Evolutionary conservation across 2,113 vertebrate genomes (phyloP).

Genomic region (Sminthopsis crassicaudata): DNA sequence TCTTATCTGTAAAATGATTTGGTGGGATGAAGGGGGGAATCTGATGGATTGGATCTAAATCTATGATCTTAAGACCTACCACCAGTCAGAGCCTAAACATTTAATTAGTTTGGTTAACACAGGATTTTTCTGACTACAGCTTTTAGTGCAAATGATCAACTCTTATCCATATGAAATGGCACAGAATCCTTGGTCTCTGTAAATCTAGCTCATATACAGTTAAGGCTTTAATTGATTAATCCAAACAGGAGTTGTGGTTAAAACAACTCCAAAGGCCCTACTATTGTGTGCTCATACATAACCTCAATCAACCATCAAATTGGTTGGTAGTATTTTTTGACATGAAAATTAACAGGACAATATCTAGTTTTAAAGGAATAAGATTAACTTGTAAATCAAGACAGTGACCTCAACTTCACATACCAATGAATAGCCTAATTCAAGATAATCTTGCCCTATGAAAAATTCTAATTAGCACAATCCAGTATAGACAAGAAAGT

Average conservation of each 20-base stretch:
- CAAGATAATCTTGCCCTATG: conserved; percentile 19
- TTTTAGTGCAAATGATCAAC: neutral
- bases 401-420: neutral
- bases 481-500: neutral
- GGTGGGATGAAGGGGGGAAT: neutral
- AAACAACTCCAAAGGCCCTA: neutral
- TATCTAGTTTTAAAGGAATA: neutral
- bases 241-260: neutral
- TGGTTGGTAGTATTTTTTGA: neutral
- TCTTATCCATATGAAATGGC: neutral
- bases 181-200: neutral
- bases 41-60: neutral
- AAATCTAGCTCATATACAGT: neutral
- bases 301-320: neutral
- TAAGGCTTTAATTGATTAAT: neutral
- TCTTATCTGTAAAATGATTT: neutral
- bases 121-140: neutral
- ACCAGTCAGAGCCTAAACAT: neutral
- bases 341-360: neutral
- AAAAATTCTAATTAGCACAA: conserved; percentile 44
- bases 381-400: neutral
- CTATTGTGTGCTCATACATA: conserved; percentile 7
- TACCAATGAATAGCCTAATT: conserved; percentile 23
- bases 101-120: neutral
- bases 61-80: neutral